These are phyloP conservation scores for Sturnus vulgaris DNA, from an alignment of 2,113 vertebrate species.

Conservation along the genomic window DNA sequence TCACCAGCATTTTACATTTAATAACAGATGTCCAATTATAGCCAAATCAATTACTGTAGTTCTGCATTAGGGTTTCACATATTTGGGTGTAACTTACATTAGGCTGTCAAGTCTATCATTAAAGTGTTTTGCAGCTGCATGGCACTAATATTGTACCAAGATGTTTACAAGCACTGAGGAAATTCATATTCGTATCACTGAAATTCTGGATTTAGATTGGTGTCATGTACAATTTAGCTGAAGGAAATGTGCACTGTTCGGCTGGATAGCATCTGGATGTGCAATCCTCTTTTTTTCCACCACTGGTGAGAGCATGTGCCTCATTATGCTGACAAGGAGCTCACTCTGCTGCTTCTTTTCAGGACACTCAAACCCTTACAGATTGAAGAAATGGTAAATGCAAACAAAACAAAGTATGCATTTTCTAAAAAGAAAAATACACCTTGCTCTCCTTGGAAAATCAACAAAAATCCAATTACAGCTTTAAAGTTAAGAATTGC, in stretches of 20 bases:
- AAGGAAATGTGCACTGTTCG: not conserved
- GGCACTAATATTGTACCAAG: not conserved
- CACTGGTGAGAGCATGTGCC: not conserved
- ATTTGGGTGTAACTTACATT: not conserved
- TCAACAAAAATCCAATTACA: not conserved
- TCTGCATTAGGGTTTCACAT: not conserved
- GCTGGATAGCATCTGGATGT: not conserved
- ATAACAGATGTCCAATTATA: not conserved
- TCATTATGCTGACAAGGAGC: not conserved
- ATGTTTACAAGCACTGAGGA: slow-evolving; percentile 46
- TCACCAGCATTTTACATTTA: not conserved
- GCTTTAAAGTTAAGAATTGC: not conserved
- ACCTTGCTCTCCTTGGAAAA: not conserved
- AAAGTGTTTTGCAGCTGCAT: not conserved
- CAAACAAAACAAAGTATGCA: not conserved
- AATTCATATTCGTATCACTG: not conserved
- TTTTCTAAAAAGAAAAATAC: not conserved
- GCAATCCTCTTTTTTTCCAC: not conserved
- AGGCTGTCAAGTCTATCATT: not conserved
- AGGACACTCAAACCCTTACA: not conserved
- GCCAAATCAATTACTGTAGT: not conserved
- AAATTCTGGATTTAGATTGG: not conserved
- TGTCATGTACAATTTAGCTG: not conserved
- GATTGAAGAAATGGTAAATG: too few species aligned
- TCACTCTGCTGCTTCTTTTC: not conserved